Evolutionary conservation across 2,797 vertebrate species (phyloP).

Genomic region (Halcyon smyrnensis): DNA sequence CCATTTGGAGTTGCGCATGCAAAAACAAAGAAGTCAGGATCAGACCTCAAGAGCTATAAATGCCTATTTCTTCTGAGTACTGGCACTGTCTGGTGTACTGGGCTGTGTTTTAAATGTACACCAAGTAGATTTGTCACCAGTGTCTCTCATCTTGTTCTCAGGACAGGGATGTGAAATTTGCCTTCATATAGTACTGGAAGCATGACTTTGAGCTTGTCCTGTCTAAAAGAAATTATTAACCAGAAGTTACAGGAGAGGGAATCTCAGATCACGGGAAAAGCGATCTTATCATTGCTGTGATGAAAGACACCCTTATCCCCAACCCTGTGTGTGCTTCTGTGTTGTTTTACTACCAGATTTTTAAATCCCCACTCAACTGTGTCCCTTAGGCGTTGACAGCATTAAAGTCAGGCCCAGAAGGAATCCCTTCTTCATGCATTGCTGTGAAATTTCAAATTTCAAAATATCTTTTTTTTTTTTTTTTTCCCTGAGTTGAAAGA

Average conservation of each 20-base stretch:
- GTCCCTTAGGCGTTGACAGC: not conserved
- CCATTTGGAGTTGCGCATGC: not conserved
- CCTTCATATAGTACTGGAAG: not conserved
- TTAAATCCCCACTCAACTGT: not conserved
- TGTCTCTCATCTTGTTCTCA: not conserved
- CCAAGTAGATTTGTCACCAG: not conserved
- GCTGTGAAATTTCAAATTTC: slow-evolving; percentile 2
- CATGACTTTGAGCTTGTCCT: not conserved
- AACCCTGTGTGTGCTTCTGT: not conserved
- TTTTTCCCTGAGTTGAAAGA: not conserved
- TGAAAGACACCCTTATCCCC: not conserved
- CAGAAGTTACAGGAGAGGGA: not conserved
- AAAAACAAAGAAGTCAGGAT: not conserved
- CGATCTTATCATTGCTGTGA: not conserved
- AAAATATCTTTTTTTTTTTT: not conserved
- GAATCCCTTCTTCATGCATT: not conserved
- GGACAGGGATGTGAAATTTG: slow-evolving; percentile 11
- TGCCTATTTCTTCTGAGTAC: not conserved
- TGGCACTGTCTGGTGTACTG: not conserved
- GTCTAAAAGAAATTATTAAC: not conserved
- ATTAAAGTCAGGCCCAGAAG: not conserved
- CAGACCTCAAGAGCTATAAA: not conserved
- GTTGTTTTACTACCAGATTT: not conserved
- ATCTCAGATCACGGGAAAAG: not conserved
- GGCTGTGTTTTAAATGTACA: not conserved